Evolutionary conservation across 2,888 invertebrate genomes (phyloP), one percentile per base, ranked within the genome.

Genomic region (Lagria hirta): DNA sequence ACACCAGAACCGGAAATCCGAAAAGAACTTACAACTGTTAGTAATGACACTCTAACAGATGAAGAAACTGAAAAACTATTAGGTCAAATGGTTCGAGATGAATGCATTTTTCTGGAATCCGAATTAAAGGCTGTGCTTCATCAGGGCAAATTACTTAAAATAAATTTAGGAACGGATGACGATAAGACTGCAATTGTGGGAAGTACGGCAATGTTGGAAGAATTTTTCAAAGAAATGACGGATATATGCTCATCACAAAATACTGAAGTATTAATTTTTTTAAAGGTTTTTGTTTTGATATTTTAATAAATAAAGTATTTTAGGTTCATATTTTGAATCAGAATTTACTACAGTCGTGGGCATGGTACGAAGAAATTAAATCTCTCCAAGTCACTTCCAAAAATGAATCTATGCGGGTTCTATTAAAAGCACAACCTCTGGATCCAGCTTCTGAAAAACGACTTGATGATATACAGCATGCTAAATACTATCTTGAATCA

Each of bases 401-500:
- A 34, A 69, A 71, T 54, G 64, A 67, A 27, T 57, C 64, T 4
- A 56, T 70, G 42, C 54, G 55, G 28, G 46, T 63, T 3, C 44
- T 73, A 11, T 41, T 66, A 22, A 64, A 65, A 41, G 60, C 66
- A 1, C 72, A 75, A 55, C 73, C 75, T 4, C 62, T 84, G 13
- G 86, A 85, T 64, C 85, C 86, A 0, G 73, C 81, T 3, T 84
- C 84, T 2, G 76, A 77, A 3, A 80, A 83, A 47, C 80, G 84
- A 34, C 73, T 89, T 35, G 75, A 80, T 0, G 82, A 84, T 5
- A 77, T 93, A 3, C 80, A 84, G 58, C 82, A 82, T 36, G 74
- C 83, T 16, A 73, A 82, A 1, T 82, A 83, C 57, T 85, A 87
- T 56, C 79, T 90, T 15, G 84, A 88, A 51, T 83, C 81, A 0